phyloP scores from a whole-genome alignment of 1,140 invertebrate genomes.

The Drosophila malerkotliana region DNA sequence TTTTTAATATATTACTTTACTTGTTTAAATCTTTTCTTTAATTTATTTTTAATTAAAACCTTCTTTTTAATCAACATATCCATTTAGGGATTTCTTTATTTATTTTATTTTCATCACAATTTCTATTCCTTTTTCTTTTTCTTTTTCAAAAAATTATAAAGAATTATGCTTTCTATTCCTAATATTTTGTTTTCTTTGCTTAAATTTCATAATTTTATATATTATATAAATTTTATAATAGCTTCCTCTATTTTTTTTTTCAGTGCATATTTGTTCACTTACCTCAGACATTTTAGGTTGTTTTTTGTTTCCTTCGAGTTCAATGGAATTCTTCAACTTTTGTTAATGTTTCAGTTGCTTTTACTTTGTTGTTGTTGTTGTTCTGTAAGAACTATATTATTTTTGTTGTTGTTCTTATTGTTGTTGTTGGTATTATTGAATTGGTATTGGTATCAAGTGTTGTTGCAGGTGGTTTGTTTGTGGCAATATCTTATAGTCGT shows the following conservation, averaged over 20 bases:
- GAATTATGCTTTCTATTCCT: too few species aligned
- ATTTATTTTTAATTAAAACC: too few species aligned
- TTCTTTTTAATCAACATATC: too few species aligned
- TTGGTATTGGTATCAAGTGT: background rate
- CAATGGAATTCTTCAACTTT: conserved; percentile 43
- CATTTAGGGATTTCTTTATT: too few species aligned
- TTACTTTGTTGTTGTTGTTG: conserved; percentile 12
- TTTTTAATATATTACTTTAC: too few species aligned
- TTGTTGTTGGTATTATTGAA: conserved; percentile 16
- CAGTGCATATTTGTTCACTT: conserved; percentile 21
- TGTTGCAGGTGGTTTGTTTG: conserved; percentile 15
- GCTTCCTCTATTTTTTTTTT: background rate
- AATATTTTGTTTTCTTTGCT: background rate
- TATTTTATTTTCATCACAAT: too few species aligned
- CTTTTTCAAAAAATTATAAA: too few species aligned
- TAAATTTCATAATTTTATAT: background rate
- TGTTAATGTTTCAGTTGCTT: conserved; percentile 21
- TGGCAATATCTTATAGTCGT: conserved; percentile 2
- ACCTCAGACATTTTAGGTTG: conserved; percentile 69
- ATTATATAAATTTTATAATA: background rate
- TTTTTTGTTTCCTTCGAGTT: conserved; percentile 35
- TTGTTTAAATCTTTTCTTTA: too few species aligned
- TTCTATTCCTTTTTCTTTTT: too few species aligned
- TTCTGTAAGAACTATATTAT: background rate
- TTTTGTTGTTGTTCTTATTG: conserved; percentile 4